Base-by-base conservation (phyloP, 2,113 vertebrate species). In the Illadopsis cleaveri region DNA sequence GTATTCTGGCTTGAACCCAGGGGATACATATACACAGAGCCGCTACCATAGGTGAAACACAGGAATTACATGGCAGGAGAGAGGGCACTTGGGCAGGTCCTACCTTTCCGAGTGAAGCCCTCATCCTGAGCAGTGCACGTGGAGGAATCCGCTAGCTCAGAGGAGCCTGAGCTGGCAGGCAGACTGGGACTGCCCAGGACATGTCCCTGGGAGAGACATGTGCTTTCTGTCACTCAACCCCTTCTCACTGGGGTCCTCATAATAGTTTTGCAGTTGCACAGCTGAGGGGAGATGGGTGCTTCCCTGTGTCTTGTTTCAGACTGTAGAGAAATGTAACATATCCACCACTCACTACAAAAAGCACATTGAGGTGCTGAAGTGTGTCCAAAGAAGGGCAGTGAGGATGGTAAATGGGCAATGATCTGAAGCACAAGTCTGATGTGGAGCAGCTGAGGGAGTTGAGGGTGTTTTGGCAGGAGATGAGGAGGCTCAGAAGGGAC, bases 81-180 rank as follows among this genome's bases (percentile, higher is more conserved):
- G 62, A 60, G 69, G 33, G 30, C 16, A 22, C 40, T 76, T 30
- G n/a, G 17, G 28, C 57, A 78, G 20, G 24, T 14, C 47, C 16
- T 48, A 37, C 45, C n/a, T 40, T 92, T 78, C 81, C 0, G 0
- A 53, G 69, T 0, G 2, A 85, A 85, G 73, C 17, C 37, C 31
- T 89, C 0, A 0, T 40, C 44, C 48, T 50, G 48, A 15, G 48
- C 24, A 3, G 14, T 31, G 68, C 33, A 12, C 1, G 0, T 47
- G 38, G 61, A 85, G 66, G 70, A 93, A 30, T 37, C 3, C 11
- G 78, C 70, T 24, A 68, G 42, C 56, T 51, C n/a, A 72, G 82
- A 57, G 58, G 8, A 72, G 50, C 28, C 50, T 47, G 35, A 1
- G 12, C 66, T 72, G 75, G 37, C 73, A 85, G 48, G 47, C 0